A percentile compares a stretch with the other conserved stretches of the same genome.
phyloP scores from a whole-genome alignment of 2,888 invertebrate genomes.

The Eulithis testata region DNA sequence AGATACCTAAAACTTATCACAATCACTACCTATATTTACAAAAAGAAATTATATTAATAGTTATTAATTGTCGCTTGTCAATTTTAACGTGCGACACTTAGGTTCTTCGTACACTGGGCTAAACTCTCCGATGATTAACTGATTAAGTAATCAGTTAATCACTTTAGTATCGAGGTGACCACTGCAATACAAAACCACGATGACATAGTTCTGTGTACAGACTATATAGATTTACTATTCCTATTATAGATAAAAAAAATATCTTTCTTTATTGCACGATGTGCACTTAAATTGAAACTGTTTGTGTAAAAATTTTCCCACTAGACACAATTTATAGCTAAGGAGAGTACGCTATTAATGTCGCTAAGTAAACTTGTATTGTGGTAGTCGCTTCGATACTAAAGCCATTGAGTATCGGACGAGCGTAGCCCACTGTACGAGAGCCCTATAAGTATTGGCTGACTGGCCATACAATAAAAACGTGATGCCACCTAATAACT shows the following conservation, averaged over 20 bases:
- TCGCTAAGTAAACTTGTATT: too few species aligned
- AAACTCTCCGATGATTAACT: not conserved
- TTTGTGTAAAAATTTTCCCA: too few species aligned
- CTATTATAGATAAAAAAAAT: too few species aligned
- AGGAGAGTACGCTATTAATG: too few species aligned
- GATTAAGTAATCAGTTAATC: not conserved
- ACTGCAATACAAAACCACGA: not conserved
- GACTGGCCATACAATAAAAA: conserved; percentile 59
- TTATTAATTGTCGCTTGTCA: conserved; percentile 41
- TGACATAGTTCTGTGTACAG: too few species aligned
- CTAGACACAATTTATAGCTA: too few species aligned
- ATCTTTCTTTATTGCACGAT: too few species aligned
- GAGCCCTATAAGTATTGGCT: conserved; percentile 51
- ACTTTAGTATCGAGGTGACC: not conserved
- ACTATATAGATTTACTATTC: too few species aligned
- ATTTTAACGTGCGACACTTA: conserved; percentile 57
- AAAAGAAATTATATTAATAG: conserved; percentile 24
- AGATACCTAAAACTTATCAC: conserved; percentile 33
- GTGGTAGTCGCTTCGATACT: too few species aligned
- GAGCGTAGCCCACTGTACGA: not conserved
- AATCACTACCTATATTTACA: conserved; percentile 42
- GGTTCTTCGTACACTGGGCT: not conserved
- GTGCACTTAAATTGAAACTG: too few species aligned
- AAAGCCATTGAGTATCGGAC: not conserved
- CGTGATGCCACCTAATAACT: conserved; percentile 57